These are phyloP conservation scores for Dynastes hyllus DNA, from an alignment of 2,888 invertebrate genomes.

Conservation along the genomic window DNA sequence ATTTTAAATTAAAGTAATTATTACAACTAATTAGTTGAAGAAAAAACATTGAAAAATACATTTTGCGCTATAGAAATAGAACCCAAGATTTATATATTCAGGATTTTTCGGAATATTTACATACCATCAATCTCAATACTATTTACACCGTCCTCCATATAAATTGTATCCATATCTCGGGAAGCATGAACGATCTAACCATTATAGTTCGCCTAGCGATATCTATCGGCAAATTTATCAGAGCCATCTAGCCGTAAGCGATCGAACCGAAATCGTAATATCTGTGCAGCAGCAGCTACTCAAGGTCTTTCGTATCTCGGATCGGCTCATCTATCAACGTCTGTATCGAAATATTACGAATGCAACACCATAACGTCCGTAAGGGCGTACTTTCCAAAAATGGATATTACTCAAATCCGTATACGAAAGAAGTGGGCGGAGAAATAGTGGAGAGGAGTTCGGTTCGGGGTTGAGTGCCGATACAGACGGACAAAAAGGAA, in stretches of 20 bases:
- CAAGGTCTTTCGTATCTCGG: constrained; percentile 8
- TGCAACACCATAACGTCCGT: constrained; percentile 21
- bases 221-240: constrained; percentile 27
- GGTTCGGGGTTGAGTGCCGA: not conserved
- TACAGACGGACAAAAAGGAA: not conserved
- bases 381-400: constrained; percentile 23
- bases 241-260: constrained; percentile 24
- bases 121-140: constrained; percentile 7
- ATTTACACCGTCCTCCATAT: not conserved
- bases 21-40: too few relatives aligned
- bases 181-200: constrained; percentile 15
- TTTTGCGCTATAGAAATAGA: too few relatives aligned
- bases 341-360: constrained; percentile 34
- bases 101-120: too few relatives aligned
- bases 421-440: not conserved
- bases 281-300: not conserved
- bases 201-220: constrained; percentile 5
- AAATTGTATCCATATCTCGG: constrained; percentile 2
- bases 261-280: constrained; percentile 26
- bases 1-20: too few relatives aligned
- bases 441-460: not conserved
- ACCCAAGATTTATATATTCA: too few relatives aligned
- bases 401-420: constrained; percentile 23
- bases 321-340: constrained; percentile 34
- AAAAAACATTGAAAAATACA: too few relatives aligned